Base-by-base conservation (phyloP, 2,113 vertebrate genomes). In the Turdus rufiventris region DNA sequence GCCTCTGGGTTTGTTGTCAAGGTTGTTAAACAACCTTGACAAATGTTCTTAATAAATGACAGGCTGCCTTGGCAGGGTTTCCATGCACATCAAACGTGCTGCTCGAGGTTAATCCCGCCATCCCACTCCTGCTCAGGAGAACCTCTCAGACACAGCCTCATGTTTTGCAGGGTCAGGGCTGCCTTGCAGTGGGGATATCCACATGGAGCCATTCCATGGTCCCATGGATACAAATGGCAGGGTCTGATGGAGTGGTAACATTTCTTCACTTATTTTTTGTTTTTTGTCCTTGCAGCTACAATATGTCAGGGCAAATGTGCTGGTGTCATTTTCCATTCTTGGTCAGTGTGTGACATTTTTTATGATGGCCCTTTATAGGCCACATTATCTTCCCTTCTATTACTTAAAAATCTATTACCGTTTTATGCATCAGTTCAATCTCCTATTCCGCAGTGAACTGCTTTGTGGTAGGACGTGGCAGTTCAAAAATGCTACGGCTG, bases 11-110 rank as follows among this genome's bases (percentile, higher is more conserved):
- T 94, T 96, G 77, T 96, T 96, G 95, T 96, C 90, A 97, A 95
- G 93, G 93, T 93, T 96, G 93, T 96, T 96, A 1, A 97, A 94
- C 93, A 96, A 91, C 95, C 95, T 96, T 96, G 96, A 96, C 93
- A 95, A 96, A 96, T 94, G 92, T 80, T 96, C 85, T 91, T 96
- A 96, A 95, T 95, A 96, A 96, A 40, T 91, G 91, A 91, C 88
- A 85, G 89, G 88, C 89, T 93, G 95, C 87, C 81, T 95, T 95
- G 94, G 91, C 95, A 95, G 85, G 90, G 90, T 86, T 95, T 96
- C 91, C 72, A 19, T 67, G 79, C 91, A 85, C 93, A 86, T 96
- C 93, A 96, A 48, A 93, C 4, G 3, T 80, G 82, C 79, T 85
- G 79, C 90, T 94, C 0, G 43, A 90, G 94, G 91, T 96, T 96